A percentile compares a stretch with the other conserved stretches of the same genome.
phyloP scores from a whole-genome alignment of 92 coral and sea anemone species.

The Porites lobata region DNA sequence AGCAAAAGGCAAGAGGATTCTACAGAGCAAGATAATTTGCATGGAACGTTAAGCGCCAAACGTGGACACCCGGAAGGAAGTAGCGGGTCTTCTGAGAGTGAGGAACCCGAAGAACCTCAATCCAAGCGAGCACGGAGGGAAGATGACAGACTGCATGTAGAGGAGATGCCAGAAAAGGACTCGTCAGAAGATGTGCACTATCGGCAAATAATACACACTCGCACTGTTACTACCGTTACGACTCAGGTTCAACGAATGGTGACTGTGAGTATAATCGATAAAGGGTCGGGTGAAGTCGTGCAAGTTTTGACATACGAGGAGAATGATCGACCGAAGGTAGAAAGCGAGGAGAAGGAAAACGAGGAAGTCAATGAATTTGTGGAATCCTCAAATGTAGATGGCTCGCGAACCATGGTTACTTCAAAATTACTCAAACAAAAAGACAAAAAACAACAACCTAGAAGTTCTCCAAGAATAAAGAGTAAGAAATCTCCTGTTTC shows the following conservation, averaged over 20 bases:
- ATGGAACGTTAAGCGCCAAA: not conserved
- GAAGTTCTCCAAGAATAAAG: conserved; percentile 52
- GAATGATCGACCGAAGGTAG: conserved; percentile 53
- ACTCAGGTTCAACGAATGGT: conserved; percentile 68
- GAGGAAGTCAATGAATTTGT: conserved; percentile 42
- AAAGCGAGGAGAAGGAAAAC: conserved; percentile 50
- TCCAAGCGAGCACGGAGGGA: conserved; percentile 39
- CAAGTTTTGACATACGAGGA: conserved; percentile 60
- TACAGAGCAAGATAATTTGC: not conserved
- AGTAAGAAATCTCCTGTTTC: not conserved
- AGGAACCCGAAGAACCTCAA: conserved; percentile 8
- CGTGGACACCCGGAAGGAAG: conserved; percentile 15
- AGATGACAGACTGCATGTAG: not conserved
- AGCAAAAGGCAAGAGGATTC: not conserved
- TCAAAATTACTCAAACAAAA: conserved; percentile 19
- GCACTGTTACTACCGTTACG: conserved; percentile 66
- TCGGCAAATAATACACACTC: conserved; percentile 64
- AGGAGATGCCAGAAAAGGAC: not conserved
- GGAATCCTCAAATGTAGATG: conserved; percentile 30
- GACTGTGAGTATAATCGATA: conserved; percentile 52
- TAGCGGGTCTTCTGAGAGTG: conserved; percentile 9
- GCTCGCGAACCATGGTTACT: conserved; percentile 30
- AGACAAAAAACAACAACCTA: conserved; percentile 1
- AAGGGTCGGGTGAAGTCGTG: conserved; percentile 60
- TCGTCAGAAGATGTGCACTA: conserved; percentile 46